Conservation (phyloP, 2,113 vertebrate species). For the Phainopepla nitens region DNA sequence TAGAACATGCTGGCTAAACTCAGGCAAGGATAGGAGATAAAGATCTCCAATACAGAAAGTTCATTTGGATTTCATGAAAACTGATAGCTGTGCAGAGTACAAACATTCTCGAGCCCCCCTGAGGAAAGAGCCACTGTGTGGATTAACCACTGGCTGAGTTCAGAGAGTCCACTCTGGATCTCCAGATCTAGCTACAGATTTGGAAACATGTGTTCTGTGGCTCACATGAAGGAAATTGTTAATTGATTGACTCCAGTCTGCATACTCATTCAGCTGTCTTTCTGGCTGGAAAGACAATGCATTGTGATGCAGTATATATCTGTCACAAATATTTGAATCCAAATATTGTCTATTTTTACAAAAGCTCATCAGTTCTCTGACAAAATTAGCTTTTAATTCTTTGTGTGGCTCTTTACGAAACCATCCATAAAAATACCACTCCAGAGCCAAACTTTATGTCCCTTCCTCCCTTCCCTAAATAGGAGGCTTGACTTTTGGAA, state of each 20-base stretch:
- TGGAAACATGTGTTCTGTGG: not conserved
- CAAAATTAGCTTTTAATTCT: not conserved
- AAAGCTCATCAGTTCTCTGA: constrained; percentile 29
- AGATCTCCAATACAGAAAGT: not conserved
- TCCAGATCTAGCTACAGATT: not conserved
- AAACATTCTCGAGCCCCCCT: accelerated
- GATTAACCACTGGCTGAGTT: not conserved
- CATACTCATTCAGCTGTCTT: not conserved
- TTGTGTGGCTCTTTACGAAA: not conserved
- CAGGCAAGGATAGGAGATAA: not conserved
- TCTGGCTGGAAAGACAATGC: constrained; percentile 9
- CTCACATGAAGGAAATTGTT: not conserved
- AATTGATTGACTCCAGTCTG: constrained; percentile 16
- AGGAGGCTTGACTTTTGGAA: not conserved
- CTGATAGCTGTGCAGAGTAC: not conserved
- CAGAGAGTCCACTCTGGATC: not conserved
- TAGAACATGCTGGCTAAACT: not conserved
- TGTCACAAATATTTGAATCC: constrained; percentile 20
- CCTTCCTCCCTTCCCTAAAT: not conserved
- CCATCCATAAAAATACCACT: not conserved
- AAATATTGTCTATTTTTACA: constrained; percentile 51
- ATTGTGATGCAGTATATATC: constrained; percentile 25
- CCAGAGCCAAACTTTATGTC: constrained; percentile 6
- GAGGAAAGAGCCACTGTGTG: not conserved
- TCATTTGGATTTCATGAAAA: not conserved